Base-by-base conservation (phyloP, 1,140 invertebrate species). In the Drosophila albomicans region DNA sequence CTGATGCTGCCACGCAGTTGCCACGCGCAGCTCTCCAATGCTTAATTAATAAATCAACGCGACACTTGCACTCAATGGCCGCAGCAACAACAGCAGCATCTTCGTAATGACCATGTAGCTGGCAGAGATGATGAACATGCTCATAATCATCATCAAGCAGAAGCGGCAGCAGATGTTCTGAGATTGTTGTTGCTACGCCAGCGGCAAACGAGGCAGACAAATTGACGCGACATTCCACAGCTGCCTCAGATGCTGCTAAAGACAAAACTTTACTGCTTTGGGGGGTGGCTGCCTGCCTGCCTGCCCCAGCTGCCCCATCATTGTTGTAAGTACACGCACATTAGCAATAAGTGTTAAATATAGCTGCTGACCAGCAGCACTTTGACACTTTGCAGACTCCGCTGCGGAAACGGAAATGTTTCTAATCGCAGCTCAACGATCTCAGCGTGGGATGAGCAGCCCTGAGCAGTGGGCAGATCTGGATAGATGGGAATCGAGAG, bases 11-110 rank as follows among this genome's bases (percentile, higher is more conserved):
- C 76, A 78, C 62, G 74, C 64, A 64, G 72, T 79, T 85, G 81
- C 82, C 82, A 87, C 82, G 82, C 82, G 82, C 71, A 82, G 73
- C 75, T 81, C 89, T 79, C 89, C 79, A 78, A 85, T 89, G 80
- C 86, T 91, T 91, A 91, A 91, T 91, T 91, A 91, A 91, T 91
- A 91, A 91, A 91, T 91, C 90, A 91, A 91, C 90, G 90, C 82
- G 90, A 90, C 90, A 91, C 86, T 90, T 91, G 86, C 82, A 91
- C 85, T 90, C 87, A 75, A 75, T 78, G 78, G 73, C 80, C 81
- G 73, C 72, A 75, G 58, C 82, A 79, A 56, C 69, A 74, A 30
- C 57, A 46, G 16, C 62, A 68, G 38, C 63, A 51, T 8, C 54
- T 30, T 11, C 28, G 20, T 30, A 25, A 68, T 52, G 32, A 68